Evolutionary conservation across 2,888 invertebrate genomes (phyloP), one percentile per base, ranked within the genome.

Genomic region (Chrysolina haemoptera): DNA sequence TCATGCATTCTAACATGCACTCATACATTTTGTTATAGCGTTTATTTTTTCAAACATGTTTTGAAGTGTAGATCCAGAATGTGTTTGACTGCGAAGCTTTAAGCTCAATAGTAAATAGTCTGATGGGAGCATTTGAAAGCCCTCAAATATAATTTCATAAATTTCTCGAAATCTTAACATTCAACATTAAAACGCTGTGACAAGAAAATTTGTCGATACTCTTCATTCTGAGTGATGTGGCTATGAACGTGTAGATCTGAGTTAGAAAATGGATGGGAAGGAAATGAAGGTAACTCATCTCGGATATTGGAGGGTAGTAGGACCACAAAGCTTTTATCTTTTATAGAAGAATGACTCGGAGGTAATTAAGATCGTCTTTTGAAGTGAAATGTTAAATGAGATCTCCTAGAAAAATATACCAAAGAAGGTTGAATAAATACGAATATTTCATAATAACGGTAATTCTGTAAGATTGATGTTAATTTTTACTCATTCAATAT

Each of bases 111-210:
- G 48, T 48, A 12, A 59, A 41, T 48, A 46, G 48, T 71, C 14
- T 66, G 62, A 66, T 68, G 71, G 75, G 70, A 68, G 75, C 71
- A 50, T 69, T 68, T 75, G 71, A 71, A 75, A 75, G 71, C 71
- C 70, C 67, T 74, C 66, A 68, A 73, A 73, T 73, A 73, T 69
- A 41, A 75, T 75, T 75, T 75, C 71, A 75, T 75, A 59, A 59
- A 59, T n/a, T n/a, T 8, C 5, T 59, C n/a, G 12, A 35, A n/a
- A 35, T n/a, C n/a, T 59, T n/a, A n/a, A 27, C 35, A 59, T 59
- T 59, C 35, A 59, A 59, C 35, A 59, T 9, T 27, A n/a, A 35
- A 59, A 59, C 59, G 27, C 12, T 10, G n/a, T 35, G 59, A 14
- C 35, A 35, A n/a, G n/a, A 59, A 59, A 53, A 18, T 18, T 53